Evolutionary conservation across 1,140 invertebrate species (phyloP), one percentile per base, ranked within the genome.

Genomic region (Drosophila navojoa): DNA sequence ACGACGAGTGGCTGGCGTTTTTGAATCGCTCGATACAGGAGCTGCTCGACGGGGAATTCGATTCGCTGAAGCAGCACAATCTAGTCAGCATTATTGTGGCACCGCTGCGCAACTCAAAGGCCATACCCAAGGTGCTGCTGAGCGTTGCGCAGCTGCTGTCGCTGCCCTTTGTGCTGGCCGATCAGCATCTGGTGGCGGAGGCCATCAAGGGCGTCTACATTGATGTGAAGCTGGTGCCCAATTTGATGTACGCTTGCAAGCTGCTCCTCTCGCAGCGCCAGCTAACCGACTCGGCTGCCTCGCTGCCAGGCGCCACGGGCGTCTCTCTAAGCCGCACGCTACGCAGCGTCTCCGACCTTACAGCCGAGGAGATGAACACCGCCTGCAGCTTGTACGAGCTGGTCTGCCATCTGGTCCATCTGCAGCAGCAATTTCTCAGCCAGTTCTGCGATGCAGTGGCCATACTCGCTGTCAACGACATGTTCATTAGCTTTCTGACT

Each of bases 1-100:
- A 96, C 72, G 96, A 97, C 70, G 96, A 97, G 92, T 97, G 96
- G 96, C 93, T 96, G 89, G 94, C 95, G 55, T 94, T 97, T 93
- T 71, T 97, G 4, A 94, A 95, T 81, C 93, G 94, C 44, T 94
- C 95, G 53, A 95, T 95, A 77, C 94, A 93, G 81, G 95, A 96
- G 92, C 93, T 96, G 1, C 94, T 97, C 92, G 94, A 95, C 44
- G 95, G 95, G 0, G 96, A 96, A 91, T 93, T 96, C 2, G 95
- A 94, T 67, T 96, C 95, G 2, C 91, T 96, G 0, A 94, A 94
- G 13, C 95, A 96, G 80, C 93, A 95, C 27, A 96, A 95, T 90
- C 95, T 96, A 82, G 94, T 96, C 35, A 94, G 94, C 35, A 95
- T 96, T 76, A 94, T 96, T 66, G 94, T 96, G 9, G 95, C 95